Base-by-base conservation (phyloP, 2,797 vertebrate species). In the Danio aesculapii region DNA sequence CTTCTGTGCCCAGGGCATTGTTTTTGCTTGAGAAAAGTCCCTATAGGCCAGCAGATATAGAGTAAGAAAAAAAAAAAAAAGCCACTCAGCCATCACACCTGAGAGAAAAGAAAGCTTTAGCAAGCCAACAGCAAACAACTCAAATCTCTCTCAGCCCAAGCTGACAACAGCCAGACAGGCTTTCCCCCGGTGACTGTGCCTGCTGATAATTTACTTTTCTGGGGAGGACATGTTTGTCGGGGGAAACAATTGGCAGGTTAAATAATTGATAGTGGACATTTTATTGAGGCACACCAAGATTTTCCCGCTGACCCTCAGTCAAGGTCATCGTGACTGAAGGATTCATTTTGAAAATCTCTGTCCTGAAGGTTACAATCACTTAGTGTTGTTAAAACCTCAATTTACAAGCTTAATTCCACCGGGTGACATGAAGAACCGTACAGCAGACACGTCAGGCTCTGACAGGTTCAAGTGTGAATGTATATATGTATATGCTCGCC, bases 191-290 rank as follows among this genome's bases (percentile, higher is more conserved):
- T 92, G 89, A 87, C 89, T 88, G 66, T 78, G 89, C 86, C 86
- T 82, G 80, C 88, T 92, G 91, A 88, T 90, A 87, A 92, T 88
- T 91, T 91, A 90, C 90, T 92, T 92, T 92, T 91, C 89, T 86
- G 87, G 81, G 84, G 82, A 83, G 90, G 92, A 90, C 85, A 91
- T 93, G 88, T 90, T 91, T 91, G 90, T 90, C 87, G 87, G 90
- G 86, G 90, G 87, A 91, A 92, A 91, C 91, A 92, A 93, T 92
- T 92, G 91, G 91, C 94, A 89, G 87, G 86, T 88, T 96, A 92
- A 96, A 96, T 96, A 95, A 96, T 96, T 96, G 92, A 96, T 95
- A 91, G 39, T 86, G 90, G 84, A 91, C 92, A 91, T 93, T 92
- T 94, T 91, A 90, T 86, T 87, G 88, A 92, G 91, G 92, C 89